phyloP scores from a whole-genome alignment of 1,140 invertebrate genomes.

The Venustaconcha ellipsiformis region DNA sequence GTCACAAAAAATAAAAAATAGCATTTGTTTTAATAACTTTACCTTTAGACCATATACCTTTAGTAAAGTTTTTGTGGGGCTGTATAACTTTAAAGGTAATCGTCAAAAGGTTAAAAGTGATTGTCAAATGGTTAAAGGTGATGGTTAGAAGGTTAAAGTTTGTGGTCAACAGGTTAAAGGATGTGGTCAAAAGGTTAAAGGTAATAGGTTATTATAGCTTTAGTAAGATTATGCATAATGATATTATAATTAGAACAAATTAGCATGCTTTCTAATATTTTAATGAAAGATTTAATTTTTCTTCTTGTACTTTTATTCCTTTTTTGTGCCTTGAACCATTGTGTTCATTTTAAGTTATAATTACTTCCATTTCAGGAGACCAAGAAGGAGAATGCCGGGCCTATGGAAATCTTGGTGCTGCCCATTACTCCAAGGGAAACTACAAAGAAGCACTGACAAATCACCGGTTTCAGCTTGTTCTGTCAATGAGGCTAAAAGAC shows the following conservation, averaged over 20 bases:
- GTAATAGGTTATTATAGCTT: background rate
- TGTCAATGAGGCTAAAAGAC: slow-evolving; percentile 95
- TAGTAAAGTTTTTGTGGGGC: no score
- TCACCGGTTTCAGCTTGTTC: slow-evolving; percentile 92
- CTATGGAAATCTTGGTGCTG: slow-evolving; percentile 90
- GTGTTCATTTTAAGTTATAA: no score
- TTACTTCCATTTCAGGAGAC: slow-evolving; percentile 73
- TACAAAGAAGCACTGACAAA: slow-evolving; percentile 95
- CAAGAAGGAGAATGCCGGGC: slow-evolving; percentile 89
- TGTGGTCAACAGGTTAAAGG: no score
- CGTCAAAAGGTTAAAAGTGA: no score
- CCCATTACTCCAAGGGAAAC: slow-evolving; percentile 96
- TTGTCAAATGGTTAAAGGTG: background rate
- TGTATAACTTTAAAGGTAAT: no score
- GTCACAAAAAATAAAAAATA: no score
- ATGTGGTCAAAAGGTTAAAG: no score
- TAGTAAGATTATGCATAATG: background rate
- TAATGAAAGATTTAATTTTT: no score
- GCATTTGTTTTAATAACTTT: no score
- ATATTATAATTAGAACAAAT: background rate
- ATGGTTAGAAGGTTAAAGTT: background rate
- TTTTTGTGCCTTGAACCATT: no score
- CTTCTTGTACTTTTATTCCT: no score
- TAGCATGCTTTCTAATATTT: background rate
- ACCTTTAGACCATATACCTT: no score